Conservation (phyloP, 2,797 vertebrate species). For the Brachyalestes nurse region DNA sequence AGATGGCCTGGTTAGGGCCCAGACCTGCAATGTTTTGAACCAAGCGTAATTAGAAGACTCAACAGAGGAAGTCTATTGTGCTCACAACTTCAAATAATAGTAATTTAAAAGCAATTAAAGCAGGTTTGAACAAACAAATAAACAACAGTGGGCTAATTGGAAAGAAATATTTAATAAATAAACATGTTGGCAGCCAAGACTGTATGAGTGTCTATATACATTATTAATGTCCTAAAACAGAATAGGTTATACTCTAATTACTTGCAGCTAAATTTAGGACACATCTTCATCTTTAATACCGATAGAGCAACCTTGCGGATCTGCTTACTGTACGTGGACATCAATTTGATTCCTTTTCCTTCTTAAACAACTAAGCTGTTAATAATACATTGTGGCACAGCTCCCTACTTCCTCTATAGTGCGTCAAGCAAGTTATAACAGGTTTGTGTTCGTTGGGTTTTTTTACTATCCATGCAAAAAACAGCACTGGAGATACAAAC, state of each 20-base stretch:
- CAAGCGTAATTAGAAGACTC: conserved; percentile 12
- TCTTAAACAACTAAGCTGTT: too few relatives aligned
- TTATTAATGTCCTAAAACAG: neutral
- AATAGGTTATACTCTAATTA: neutral
- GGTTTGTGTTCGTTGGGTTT: too few relatives aligned
- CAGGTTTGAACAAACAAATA: conserved; percentile 2
- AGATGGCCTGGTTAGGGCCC: neutral
- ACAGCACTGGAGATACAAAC: too few relatives aligned
- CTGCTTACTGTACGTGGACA: too few relatives aligned
- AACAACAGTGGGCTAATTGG: neutral
- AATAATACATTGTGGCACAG: too few relatives aligned
- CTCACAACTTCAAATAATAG: neutral
- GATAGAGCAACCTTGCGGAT: too few relatives aligned
- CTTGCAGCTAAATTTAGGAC: too few relatives aligned
- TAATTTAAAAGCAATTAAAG: conserved; percentile 5
- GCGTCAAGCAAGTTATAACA: too few relatives aligned
- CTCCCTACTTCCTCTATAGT: too few relatives aligned
- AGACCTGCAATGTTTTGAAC: neutral
- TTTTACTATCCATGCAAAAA: too few relatives aligned
- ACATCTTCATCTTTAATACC: too few relatives aligned
- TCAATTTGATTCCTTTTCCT: too few relatives aligned
- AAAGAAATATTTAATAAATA: neutral
- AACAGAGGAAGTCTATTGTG: neutral
- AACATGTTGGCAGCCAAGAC: neutral
- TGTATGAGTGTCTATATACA: neutral